phyloP scores from a whole-genome alignment of 2,797 vertebrate species.

The Sardinella longiceps region DNA sequence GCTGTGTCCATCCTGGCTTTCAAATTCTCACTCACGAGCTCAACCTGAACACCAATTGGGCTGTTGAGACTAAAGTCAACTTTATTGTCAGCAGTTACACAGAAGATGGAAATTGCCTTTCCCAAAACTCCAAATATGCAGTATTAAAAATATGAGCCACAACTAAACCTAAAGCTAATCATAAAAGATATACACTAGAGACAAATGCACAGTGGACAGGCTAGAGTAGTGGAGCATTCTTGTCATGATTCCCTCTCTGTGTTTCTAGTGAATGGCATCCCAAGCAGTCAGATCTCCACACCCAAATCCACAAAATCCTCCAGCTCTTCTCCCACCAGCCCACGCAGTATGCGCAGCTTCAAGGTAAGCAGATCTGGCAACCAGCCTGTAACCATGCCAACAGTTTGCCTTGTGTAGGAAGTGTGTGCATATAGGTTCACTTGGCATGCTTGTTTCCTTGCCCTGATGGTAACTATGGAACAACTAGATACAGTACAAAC shows the following conservation, averaged over 20 bases:
- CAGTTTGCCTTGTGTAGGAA: neutral
- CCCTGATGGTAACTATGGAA: neutral
- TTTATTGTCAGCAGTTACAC: too few species aligned
- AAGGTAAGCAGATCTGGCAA: constrained; percentile 76
- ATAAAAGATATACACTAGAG: too few species aligned
- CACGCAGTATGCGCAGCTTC: constrained; percentile 79
- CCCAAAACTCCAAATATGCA: too few species aligned
- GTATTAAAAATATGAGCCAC: too few species aligned
- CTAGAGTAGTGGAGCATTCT: neutral
- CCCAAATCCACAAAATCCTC: constrained; percentile 92
- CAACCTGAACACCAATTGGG: neutral
- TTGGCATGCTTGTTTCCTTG: neutral
- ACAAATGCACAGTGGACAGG: neutral
- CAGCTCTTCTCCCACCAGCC: constrained; percentile 92
- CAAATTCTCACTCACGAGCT: neutral
- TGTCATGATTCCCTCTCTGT: constrained; percentile 28
- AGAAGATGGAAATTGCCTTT: too few species aligned
- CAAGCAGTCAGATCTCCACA: constrained; percentile 88
- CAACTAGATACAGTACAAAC: neutral
- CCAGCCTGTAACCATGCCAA: constrained; percentile 37
- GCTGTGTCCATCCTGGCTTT: neutral
- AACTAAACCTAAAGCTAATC: too few species aligned
- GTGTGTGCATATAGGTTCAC: neutral
- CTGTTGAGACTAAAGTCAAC: too few species aligned
- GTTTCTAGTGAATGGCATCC: constrained; percentile 85